These are phyloP conservation scores for Serrognathus titanus DNA, from an alignment of 2,888 invertebrate genomes.

Conservation along the genomic window DNA sequence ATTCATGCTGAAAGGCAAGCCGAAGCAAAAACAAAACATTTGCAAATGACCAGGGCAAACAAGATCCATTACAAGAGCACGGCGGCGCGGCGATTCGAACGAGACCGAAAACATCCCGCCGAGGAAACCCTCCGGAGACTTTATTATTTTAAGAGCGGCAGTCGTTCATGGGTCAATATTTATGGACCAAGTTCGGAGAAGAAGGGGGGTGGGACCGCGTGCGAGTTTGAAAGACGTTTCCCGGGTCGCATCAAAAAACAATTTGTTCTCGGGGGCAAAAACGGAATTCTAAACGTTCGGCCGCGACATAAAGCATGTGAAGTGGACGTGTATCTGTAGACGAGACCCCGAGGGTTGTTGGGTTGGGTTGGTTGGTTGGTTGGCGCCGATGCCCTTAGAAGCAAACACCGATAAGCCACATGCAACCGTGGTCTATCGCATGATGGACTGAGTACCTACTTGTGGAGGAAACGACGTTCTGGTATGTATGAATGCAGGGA, in stretches of 20 bases:
- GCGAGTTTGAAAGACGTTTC: constrained; percentile 17
- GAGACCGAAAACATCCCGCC: no score
- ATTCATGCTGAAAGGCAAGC: no score
- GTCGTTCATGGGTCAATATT: no score
- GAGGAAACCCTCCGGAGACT: no score
- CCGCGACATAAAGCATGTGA: constrained; percentile 25
- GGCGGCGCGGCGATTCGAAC: no score
- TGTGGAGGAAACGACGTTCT: not conserved
- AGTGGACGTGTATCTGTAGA: constrained; percentile 13
- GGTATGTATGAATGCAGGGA: not conserved
- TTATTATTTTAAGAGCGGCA: no score
- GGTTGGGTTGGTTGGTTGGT: not conserved
- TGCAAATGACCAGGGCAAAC: no score
- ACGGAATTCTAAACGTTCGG: constrained; percentile 20
- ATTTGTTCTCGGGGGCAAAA: constrained; percentile 21
- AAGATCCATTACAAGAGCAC: no score
- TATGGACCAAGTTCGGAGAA: no score
- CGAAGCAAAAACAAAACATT: no score
- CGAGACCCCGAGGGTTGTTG: constrained; percentile 10
- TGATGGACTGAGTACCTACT: constrained; percentile 10
- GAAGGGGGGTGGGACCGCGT: not conserved
- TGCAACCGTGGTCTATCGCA: constrained; percentile 21
- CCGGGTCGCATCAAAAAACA: constrained; percentile 23
- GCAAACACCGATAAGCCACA: constrained; percentile 23
- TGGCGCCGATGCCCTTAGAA: constrained; percentile 20